Conservation (phyloP, 1,140 invertebrate genomes). For the Drosophila sechellia region DNA sequence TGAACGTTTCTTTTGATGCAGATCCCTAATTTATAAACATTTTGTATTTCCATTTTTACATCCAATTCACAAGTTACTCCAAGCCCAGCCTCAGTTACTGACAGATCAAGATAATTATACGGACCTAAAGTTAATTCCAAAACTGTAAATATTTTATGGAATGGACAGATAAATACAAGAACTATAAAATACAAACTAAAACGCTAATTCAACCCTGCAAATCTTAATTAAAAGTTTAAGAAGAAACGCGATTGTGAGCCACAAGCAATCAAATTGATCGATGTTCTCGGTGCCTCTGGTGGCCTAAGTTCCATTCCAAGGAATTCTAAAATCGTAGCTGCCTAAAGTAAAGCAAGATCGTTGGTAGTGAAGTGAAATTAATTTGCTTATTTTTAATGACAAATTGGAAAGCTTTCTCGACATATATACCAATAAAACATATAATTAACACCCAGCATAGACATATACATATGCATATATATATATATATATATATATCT, state of each 20-base stretch:
- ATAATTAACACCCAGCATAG: constrained; percentile 14
- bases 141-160: constrained; percentile 48
- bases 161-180: constrained; percentile 35
- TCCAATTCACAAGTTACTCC: background rate
- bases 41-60: constrained; percentile 15
- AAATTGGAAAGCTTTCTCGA: constrained; percentile 44
- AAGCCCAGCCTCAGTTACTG: background rate
- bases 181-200: constrained; percentile 25
- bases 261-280: constrained; percentile 46
- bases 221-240: background rate
- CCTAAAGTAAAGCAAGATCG: constrained; percentile 17
- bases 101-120: constrained; percentile 29
- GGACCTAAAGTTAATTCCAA: constrained; percentile 34
- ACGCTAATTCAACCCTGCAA: constrained; percentile 9
- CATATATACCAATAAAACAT: constrained; percentile 12
- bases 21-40: constrained; percentile 30
- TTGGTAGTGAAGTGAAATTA: constrained; percentile 9
- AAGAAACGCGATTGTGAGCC: background rate
- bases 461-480: constrained; percentile 8
- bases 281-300: constrained; percentile 38
- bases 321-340: constrained; percentile 28
- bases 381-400: constrained; percentile 13
- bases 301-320: constrained; percentile 39
- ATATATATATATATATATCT: constrained; percentile 14
- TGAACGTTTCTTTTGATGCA: constrained; percentile 29